A percentile compares a stretch with the other conserved stretches of the same genome.
Conservation (phyloP, 2,113 vertebrate genomes). For the Litocranius walleri region DNA sequence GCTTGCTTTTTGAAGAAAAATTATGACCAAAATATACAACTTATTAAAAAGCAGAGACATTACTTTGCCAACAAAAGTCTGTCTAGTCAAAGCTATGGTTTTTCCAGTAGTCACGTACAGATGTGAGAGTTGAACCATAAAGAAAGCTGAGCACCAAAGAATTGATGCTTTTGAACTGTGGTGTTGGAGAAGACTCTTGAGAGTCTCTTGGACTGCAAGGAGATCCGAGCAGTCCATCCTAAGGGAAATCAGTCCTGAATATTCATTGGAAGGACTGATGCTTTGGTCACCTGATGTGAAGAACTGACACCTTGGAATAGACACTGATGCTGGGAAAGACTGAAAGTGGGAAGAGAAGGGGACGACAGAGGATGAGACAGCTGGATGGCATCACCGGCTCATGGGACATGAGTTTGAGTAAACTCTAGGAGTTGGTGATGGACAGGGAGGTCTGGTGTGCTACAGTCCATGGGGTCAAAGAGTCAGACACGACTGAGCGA, state of each 20-base stretch:
- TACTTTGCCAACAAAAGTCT: background rate
- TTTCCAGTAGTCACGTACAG: background rate
- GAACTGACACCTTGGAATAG: background rate
- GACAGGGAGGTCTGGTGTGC: background rate
- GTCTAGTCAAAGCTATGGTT: background rate
- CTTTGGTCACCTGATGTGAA: accelerated
- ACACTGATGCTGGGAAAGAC: background rate
- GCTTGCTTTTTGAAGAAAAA: background rate
- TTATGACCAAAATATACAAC: background rate
- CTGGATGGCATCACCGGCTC: accelerated
- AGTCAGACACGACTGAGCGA: accelerated
- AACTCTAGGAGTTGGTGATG: background rate
- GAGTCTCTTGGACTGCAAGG: background rate
- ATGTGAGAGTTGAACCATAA: background rate
- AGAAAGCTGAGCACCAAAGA: background rate
- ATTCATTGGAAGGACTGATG: background rate
- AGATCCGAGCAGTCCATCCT: background rate
- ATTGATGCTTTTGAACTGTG: background rate
- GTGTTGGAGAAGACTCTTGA: background rate
- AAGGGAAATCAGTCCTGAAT: background rate
- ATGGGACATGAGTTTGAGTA: background rate
- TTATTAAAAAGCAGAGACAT: background rate
- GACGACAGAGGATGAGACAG: background rate
- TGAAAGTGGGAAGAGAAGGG: background rate
- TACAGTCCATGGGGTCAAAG: background rate